These are phyloP conservation scores for Hyperoplus immaculatus DNA, from an alignment of 2,797 vertebrate genomes.

Conservation along the genomic window DNA sequence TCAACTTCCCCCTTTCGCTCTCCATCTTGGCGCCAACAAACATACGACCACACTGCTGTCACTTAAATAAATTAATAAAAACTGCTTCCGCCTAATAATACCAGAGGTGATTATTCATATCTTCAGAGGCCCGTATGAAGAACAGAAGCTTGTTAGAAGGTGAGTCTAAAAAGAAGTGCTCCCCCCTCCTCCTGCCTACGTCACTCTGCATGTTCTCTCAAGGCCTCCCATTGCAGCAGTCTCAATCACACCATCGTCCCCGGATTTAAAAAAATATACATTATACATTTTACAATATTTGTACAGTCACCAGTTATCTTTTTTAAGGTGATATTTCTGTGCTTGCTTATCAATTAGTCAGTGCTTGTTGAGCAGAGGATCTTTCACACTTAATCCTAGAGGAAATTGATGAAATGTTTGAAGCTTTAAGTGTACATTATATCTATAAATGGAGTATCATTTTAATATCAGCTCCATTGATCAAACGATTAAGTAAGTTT, in stretches of 20 bases:
- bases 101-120: conserved; percentile 42
- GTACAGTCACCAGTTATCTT: no score
- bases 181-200: conserved; percentile 7
- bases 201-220: conserved; percentile 47
- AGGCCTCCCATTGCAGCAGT: conserved; percentile 34
- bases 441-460: no score
- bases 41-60: conserved; percentile 7
- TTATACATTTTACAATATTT: no score
- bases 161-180: conserved; percentile 65
- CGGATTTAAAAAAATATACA: not conserved
- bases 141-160: conserved; percentile 61
- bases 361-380: no score
- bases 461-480: no score
- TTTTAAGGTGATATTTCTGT: no score
- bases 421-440: no score
- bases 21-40: conserved; percentile 13
- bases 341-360: no score
- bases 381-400: no score
- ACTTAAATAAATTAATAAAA: conserved; percentile 23
- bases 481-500: no score
- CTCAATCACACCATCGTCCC: conserved; percentile 29
- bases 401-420: no score
- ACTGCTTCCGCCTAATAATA: conserved; percentile 17
- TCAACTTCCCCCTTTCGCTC: not conserved
- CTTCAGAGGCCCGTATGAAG: conserved; percentile 45